phyloP scores from a whole-genome alignment of 2,113 vertebrate species.

The Otis tarda region DNA sequence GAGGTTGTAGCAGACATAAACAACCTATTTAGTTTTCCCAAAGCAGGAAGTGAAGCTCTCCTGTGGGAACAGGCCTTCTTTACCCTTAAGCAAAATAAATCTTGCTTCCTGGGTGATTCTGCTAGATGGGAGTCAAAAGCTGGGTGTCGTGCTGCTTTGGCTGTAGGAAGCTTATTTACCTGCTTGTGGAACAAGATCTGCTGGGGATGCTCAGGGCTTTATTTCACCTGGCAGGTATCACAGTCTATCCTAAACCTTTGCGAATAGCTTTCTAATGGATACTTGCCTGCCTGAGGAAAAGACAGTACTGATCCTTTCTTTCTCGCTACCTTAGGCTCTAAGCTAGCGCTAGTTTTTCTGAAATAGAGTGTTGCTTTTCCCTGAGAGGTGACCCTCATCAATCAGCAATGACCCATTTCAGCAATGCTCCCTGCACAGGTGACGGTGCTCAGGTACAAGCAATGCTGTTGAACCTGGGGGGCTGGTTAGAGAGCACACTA shows the following conservation, averaged over 20 bases:
- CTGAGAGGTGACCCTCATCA: not conserved
- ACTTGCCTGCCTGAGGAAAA: not conserved
- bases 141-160: not conserved
- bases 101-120: conserved; percentile 11
- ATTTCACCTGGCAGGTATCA: not conserved
- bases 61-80: not conserved
- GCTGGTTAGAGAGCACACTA: not conserved
- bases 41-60: not conserved
- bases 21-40: conserved; percentile 34
- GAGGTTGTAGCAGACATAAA: conserved; percentile 4
- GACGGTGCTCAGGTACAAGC: not conserved
- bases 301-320: not conserved
- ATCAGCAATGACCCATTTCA: not conserved
- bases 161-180: not conserved
- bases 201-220: not conserved
- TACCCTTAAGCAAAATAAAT: not conserved
- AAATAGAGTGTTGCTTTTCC: not conserved
- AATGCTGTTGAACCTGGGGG: not conserved
- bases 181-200: not conserved
- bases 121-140: not conserved
- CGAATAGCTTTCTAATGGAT: not conserved
- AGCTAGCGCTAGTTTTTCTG: not conserved
- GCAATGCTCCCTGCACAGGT: not conserved
- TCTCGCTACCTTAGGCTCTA: not conserved
- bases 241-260: not conserved